Base-by-base conservation (phyloP, 1,140 invertebrate species). In the Linepithema humile region DNA sequence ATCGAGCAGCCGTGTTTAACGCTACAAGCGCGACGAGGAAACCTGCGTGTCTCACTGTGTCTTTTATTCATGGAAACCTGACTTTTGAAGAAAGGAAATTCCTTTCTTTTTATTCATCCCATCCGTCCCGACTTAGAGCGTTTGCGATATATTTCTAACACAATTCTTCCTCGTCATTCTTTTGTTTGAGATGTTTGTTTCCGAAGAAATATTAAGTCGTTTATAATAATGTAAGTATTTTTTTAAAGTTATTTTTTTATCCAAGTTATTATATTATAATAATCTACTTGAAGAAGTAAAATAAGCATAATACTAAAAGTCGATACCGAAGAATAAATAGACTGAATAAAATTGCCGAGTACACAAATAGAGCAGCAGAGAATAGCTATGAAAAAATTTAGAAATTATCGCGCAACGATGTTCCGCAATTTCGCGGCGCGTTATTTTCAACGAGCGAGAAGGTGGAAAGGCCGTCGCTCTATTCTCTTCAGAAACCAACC, bases 401-500 rank as follows among this genome's bases (percentile, higher is more conserved):
- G 17, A 12, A 3, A 23, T 48, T 3, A 26, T 23, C 10, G n/a
- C n/a, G n/a, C n/a, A n/a, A n/a, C n/a, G n/a, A n/a, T n/a, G n/a
- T n/a, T n/a, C n/a, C n/a, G n/a, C n/a, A n/a, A n/a, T n/a, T n/a
- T n/a, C n/a, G n/a, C n/a, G n/a, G n/a, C n/a, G n/a, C n/a, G n/a
- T n/a, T n/a, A n/a, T n/a, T n/a, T n/a, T n/a, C n/a, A n/a, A n/a
- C 10, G 15, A 45, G 43, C 43, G 15, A 12, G 3, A 45, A 45
- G 43, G 43, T 32, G 48, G 64, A 57, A 20, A 57, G 15, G 4
- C 3, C 57, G 26, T 59, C 9, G 35, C 38, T 80, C 48, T 55
- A 20, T 69, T 80, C 64, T 80, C 23, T 69, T 65, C 64, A 20
- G 59, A 38, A 77, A 50, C 3, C 60, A n/a, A 9, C 23, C 65